Evolutionary conservation across 1,140 invertebrate genomes (phyloP).

Genomic region (Stenopsyche tienmushanensis): DNA sequence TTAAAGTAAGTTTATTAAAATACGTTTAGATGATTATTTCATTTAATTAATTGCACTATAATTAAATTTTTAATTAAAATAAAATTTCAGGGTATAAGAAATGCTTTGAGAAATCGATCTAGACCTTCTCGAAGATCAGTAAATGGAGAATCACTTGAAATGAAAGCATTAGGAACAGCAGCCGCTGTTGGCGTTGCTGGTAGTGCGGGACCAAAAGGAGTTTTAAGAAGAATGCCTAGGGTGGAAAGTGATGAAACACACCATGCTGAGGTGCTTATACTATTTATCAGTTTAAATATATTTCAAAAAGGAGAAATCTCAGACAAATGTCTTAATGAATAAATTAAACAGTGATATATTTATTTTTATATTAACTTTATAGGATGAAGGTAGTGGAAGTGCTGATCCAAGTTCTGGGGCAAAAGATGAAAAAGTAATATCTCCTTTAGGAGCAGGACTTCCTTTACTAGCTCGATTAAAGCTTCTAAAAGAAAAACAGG

Average conservation of each 20-base stretch:
- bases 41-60: background rate
- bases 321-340: too few species aligned
- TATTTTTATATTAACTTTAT: constrained; percentile 39
- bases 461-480: constrained; percentile 75
- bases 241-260: constrained; percentile 68
- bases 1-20: constrained; percentile 64
- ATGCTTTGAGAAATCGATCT: constrained; percentile 56
- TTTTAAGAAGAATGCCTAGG: constrained; percentile 67
- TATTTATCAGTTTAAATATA: constrained; percentile 6
- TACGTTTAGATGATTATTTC: background rate
- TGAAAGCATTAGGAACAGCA: constrained; percentile 58
- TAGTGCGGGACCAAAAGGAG: constrained; percentile 52
- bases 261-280: constrained; percentile 38
- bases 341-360: background rate
- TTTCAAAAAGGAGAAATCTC: background rate
- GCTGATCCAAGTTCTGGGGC: constrained; percentile 54
- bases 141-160: constrained; percentile 64
- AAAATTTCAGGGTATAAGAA: constrained; percentile 54
- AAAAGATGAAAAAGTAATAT: constrained; percentile 60
- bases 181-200: constrained; percentile 51
- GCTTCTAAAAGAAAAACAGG: constrained; percentile 82
- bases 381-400: constrained; percentile 56
- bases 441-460: constrained; percentile 78
- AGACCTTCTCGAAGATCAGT: constrained; percentile 53
- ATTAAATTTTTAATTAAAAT: constrained; percentile 10